phyloP scores from a whole-genome alignment of 2,888 invertebrate genomes.

The Aproaerema taeniolella region DNA sequence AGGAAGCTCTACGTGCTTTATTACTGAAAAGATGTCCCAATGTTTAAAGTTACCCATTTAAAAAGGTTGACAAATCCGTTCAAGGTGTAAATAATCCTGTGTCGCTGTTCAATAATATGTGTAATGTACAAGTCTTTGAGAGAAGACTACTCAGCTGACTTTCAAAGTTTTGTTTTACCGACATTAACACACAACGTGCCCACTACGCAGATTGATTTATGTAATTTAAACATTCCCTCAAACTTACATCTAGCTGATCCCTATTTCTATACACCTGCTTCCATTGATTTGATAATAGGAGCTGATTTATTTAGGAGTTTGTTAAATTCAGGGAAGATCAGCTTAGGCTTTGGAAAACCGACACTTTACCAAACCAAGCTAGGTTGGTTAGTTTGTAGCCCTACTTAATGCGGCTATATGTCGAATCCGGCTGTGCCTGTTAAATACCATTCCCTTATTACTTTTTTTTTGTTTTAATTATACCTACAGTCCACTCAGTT shows the following conservation, averaged over 20 bases:
- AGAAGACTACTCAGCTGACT: neutral
- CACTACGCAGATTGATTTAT: neutral
- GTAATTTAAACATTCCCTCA: neutral
- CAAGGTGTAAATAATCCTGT: neutral
- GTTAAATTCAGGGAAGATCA: neutral
- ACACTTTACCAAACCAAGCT: neutral
- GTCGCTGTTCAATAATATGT: neutral
- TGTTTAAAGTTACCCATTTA: neutral
- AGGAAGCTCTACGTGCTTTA: neutral
- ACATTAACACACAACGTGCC: neutral
- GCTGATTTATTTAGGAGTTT: neutral
- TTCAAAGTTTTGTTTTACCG: neutral
- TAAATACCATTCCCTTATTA: no score
- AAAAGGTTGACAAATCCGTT: neutral
- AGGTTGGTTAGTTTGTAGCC: neutral
- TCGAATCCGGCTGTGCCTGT: no score
- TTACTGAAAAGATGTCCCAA: neutral
- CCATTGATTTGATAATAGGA: neutral
- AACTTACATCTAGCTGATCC: neutral
- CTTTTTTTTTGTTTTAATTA: no score
- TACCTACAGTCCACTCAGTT: no score
- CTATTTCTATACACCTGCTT: neutral
- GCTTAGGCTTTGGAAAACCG: neutral
- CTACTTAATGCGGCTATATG: no score
- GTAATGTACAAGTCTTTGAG: neutral